Evolutionary conservation across 2,888 invertebrate genomes (phyloP).

Genomic region (Subacronicta megacephala): DNA sequence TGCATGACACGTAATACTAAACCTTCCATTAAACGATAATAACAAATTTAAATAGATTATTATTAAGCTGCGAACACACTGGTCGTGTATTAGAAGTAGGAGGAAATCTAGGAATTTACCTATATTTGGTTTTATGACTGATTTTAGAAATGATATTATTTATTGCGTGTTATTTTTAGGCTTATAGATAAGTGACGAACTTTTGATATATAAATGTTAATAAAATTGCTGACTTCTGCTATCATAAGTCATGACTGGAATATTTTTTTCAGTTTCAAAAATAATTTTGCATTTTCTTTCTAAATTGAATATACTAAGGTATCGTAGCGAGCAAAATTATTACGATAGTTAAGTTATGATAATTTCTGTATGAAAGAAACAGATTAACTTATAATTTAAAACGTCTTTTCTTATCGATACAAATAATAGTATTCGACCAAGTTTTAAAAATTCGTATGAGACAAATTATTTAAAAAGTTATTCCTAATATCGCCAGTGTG

Average conservation of each 20-base stretch:
- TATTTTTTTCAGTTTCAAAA: too few relatives aligned
- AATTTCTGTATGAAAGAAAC: too few relatives aligned
- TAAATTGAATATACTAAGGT: too few relatives aligned
- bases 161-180: constrained; percentile 7
- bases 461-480: not conserved
- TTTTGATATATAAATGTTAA: constrained; percentile 24
- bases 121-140: not conserved
- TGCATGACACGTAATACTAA: constrained; percentile 61
- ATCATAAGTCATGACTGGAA: not conserved
- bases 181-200: not conserved
- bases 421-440: too few relatives aligned
- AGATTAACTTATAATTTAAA: too few relatives aligned
- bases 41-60: constrained; percentile 62
- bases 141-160: constrained; percentile 27
- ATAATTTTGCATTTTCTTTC: not conserved
- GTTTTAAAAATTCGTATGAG: not conserved
- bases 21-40: constrained; percentile 81
- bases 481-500: constrained; percentile 46
- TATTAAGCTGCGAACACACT: constrained; percentile 48
- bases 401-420: too few relatives aligned
- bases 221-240: constrained; percentile 15
- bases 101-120: not conserved
- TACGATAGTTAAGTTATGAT: too few relatives aligned
- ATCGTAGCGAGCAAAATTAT: too few relatives aligned
- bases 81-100: constrained; percentile 18